Evolutionary conservation across 2,888 invertebrate genomes (phyloP).

Genomic region (Dysmachus trigonus): DNA sequence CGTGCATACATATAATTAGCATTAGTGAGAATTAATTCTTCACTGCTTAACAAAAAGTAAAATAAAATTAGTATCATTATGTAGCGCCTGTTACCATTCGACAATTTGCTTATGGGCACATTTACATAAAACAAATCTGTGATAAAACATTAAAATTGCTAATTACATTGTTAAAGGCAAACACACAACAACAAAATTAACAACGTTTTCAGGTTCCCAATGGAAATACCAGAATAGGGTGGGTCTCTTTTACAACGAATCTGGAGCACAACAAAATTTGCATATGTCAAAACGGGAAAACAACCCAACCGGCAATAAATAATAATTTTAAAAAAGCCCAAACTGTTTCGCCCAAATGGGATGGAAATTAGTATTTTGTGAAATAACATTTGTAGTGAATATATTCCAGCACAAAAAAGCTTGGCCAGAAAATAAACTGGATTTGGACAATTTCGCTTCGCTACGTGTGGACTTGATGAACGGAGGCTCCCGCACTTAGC

Average conservation of each 20-base stretch:
- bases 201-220: neutral
- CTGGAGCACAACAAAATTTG: neutral
- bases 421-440: neutral
- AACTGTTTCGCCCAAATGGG: neutral
- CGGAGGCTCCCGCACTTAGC: neutral
- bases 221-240: neutral
- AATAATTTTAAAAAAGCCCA: neutral
- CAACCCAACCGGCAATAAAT: neutral
- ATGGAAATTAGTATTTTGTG: neutral
- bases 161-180: neutral
- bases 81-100: neutral
- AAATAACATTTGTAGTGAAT: neutral
- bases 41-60: neutral
- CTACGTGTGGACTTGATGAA: neutral
- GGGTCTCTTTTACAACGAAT: neutral
- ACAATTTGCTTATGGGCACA: neutral
- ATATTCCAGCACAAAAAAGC: neutral
- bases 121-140: neutral
- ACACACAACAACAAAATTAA: neutral
- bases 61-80: neutral
- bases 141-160: neutral
- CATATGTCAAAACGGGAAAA: neutral
- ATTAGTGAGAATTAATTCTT: too few relatives aligned
- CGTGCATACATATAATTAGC: too few relatives aligned
- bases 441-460: neutral